These are phyloP conservation scores for Drosophila nasuta DNA, from an alignment of 1,140 invertebrate species.

Conservation along the genomic window DNA sequence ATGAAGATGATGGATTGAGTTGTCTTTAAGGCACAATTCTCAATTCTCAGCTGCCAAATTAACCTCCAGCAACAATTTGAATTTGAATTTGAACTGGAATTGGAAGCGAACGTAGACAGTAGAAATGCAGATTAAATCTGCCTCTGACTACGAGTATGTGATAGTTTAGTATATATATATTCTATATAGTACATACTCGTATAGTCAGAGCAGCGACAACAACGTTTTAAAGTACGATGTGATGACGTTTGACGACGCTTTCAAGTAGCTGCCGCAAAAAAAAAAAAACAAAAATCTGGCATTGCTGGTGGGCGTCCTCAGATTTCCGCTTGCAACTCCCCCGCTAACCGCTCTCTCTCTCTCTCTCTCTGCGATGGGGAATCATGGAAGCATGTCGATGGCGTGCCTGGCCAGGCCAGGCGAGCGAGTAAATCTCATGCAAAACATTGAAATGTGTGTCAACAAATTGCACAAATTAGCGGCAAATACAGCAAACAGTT, in stretches of 20 bases:
- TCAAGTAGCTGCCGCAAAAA: slow-evolving; percentile 19
- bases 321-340: slow-evolving; percentile 65
- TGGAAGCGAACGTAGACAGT: slow-evolving; percentile 3
- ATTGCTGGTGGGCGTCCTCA: slow-evolving; percentile 63
- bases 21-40: neutral
- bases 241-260: slow-evolving; percentile 10
- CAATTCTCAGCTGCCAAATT: neutral
- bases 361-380: slow-evolving; percentile 8
- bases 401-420: slow-evolving; percentile 47
- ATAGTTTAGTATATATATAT: neutral
- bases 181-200: too few relatives aligned
- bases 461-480: slow-evolving; percentile 79
- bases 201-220: too few relatives aligned
- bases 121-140: slow-evolving; percentile 7
- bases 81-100: neutral
- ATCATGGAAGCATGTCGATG: slow-evolving; percentile 63
- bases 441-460: slow-evolving; percentile 74
- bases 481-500: slow-evolving; percentile 5
- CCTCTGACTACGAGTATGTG: neutral
- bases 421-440: slow-evolving; percentile 29
- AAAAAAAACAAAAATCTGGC: neutral
- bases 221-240: neutral
- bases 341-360: slow-evolving; percentile 7
- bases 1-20: neutral
- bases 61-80: slow-evolving; percentile 6